Base-by-base conservation (phyloP, 2,113 vertebrate genomes). In the Eulemur rufifrons region DNA sequence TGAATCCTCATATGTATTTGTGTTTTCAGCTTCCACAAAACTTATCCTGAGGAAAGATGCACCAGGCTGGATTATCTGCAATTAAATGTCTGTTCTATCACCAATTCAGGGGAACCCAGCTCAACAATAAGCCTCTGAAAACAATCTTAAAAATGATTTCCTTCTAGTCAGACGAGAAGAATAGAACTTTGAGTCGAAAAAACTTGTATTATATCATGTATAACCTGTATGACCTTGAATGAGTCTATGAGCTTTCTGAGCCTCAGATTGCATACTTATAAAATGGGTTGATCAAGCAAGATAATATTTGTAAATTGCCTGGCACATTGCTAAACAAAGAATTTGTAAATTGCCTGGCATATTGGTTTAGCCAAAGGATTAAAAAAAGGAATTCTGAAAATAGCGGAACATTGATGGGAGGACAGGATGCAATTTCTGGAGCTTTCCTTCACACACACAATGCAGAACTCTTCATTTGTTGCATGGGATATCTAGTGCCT, bases 21-120 rank as follows among this genome's bases (percentile, higher is more conserved):
- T 71, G 18, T 76, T 95, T 86, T 77, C 39, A 89, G 15, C n/a
- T 78, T 87, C 54, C 32, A 89, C 17, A 94, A 54, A 93, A 42
- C 8, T 25, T 27, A 59, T 71, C 15, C 14, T 66, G 66, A 59
- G 32, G 76, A 59, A 96, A 88, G 89, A 84, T 59, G 14, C 14
- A 85, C 12, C 9, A 56, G 64, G 37, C 6, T 63, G 4, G 8
- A 87, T 92, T 90, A 87, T 92, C 61, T 77, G 71, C 17, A 68
- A 45, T 83, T 71, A 78, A 83, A 23, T 56, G 23, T 80, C 56
- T 17, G 14, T 56, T 78, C 21, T 93, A 95, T 76, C 37, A 34
- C 1, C 29, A 80, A 20, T 52, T 74, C 68, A 80, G 5, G 71
- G 37, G 63, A 91, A 86, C 11, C 15, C 10, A 61, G n/a, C 5